These are phyloP conservation scores for Drosophila quasianomalipes DNA, from an alignment of 2,888 invertebrate genomes.

Conservation along the genomic window DNA sequence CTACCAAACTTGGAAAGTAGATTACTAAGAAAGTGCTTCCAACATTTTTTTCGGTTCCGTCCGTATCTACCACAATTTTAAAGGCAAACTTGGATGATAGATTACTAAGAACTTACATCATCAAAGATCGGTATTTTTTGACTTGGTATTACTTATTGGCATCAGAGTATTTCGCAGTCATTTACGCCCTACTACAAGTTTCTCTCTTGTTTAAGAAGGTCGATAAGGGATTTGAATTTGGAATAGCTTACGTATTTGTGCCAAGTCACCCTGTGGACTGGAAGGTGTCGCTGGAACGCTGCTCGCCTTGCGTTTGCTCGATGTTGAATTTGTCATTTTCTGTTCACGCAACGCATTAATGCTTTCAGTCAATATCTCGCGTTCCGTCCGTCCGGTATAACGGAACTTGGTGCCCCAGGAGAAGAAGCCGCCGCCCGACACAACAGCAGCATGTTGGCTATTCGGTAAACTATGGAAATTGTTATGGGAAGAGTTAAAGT, in stretches of 20 bases:
- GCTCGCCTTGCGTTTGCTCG: conserved; percentile 91
- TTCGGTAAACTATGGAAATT: conserved; percentile 89
- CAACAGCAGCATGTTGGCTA: conserved; percentile 94
- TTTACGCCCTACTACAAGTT: neutral
- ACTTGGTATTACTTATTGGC: neutral
- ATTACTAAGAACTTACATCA: neutral
- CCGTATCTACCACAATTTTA: neutral
- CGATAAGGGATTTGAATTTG: neutral
- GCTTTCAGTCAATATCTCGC: conserved; percentile 94
- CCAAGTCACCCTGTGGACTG: conserved; percentile 88
- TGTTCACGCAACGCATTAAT: conserved; percentile 89
- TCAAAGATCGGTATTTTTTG: neutral
- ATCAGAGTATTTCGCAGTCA: neutral
- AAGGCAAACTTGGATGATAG: neutral
- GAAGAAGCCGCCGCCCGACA: conserved; percentile 96
- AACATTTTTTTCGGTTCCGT: too few species aligned
- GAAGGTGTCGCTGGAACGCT: conserved; percentile 95
- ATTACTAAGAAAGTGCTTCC: neutral
- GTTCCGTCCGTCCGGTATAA: conserved; percentile 96
- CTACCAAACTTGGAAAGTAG: neutral
- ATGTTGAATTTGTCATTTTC: conserved; percentile 87
- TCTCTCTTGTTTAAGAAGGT: neutral
- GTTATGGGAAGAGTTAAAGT: neutral
- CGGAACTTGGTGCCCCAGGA: conserved; percentile 98
- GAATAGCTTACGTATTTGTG: conserved; percentile 86